These are phyloP conservation scores for Euzophera pinguis DNA, from an alignment of 2,888 invertebrate genomes.

Conservation along the genomic window DNA sequence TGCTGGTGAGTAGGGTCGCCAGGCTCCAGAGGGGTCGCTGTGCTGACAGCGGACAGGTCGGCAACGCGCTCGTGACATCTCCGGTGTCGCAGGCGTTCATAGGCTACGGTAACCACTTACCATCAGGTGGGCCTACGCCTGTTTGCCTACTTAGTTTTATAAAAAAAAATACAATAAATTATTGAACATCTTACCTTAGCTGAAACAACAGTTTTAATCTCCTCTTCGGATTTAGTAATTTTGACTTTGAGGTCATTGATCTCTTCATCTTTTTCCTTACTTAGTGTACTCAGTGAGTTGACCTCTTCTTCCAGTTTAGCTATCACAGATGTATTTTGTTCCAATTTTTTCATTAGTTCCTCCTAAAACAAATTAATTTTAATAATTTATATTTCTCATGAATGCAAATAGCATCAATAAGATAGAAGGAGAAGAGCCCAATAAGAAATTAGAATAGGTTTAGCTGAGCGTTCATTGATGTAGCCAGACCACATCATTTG, in stretches of 20 bases:
- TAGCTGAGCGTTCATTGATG: no score
- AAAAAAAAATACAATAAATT: not conserved
- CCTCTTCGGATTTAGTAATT: constrained; percentile 39
- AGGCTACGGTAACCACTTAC: no score
- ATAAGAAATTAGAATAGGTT: no score
- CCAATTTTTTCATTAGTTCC: constrained; percentile 67
- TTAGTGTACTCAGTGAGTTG: constrained; percentile 31
- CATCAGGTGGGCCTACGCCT: no score
- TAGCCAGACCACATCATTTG: no score
- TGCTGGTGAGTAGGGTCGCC: no score
- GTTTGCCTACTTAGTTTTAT: no score
- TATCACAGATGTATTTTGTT: constrained; percentile 45
- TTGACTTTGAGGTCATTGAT: constrained; percentile 42
- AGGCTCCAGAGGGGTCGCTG: no score
- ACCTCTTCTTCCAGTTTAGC: constrained; percentile 51
- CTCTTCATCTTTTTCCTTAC: constrained; percentile 50
- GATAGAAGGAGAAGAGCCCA: no score
- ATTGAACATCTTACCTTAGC: constrained; percentile 32
- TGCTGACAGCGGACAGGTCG: no score
- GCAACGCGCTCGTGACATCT: no score
- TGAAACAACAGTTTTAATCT: constrained; percentile 31
- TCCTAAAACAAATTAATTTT: constrained; percentile 30
- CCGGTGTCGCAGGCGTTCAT: no score
- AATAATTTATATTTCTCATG: not conserved
- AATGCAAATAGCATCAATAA: not conserved